These are phyloP conservation scores for Lasioglossum albipes DNA, from an alignment of 1,140 invertebrate species.

Conservation along the genomic window DNA sequence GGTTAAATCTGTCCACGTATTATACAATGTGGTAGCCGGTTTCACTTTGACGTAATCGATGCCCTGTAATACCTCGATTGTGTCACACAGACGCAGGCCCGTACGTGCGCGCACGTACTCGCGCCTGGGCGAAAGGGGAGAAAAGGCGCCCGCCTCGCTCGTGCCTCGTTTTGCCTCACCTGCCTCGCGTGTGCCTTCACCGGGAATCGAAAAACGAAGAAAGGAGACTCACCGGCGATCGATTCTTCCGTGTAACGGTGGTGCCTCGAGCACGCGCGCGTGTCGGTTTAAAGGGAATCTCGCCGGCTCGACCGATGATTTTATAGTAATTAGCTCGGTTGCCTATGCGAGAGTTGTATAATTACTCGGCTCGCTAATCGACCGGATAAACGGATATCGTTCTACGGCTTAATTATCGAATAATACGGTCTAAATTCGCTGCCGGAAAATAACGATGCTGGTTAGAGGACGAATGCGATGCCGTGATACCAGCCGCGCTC, in stretches of 20 bases:
- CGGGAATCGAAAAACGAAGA: not conserved
- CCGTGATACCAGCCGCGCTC: not conserved
- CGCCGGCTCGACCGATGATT: constrained; percentile 17
- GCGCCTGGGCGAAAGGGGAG: not conserved
- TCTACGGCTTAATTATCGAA: constrained; percentile 45
- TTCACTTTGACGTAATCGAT: constrained; percentile 54
- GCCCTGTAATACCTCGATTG: constrained; percentile 33
- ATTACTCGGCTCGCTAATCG: constrained; percentile 44
- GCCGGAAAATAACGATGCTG: not conserved
- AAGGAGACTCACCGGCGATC: not conserved
- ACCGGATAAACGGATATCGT: constrained; percentile 35
- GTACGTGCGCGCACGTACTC: not conserved
- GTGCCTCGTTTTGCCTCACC: not conserved
- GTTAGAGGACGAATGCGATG: not conserved
- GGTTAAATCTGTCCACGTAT: constrained; percentile 27
- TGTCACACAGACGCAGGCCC: not conserved
- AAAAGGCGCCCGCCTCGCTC: not conserved
- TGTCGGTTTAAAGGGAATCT: constrained; percentile 10
- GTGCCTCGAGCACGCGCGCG: not conserved
- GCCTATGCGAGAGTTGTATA: constrained; percentile 15
- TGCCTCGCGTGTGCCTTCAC: not conserved
- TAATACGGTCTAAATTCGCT: constrained; percentile 28
- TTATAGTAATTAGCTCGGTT: constrained; percentile 36
- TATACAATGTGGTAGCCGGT: constrained; percentile 41
- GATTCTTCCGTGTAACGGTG: not conserved